These are phyloP conservation scores for Coelopa frigida DNA, from an alignment of 1,140 invertebrate species.

Conservation along the genomic window DNA sequence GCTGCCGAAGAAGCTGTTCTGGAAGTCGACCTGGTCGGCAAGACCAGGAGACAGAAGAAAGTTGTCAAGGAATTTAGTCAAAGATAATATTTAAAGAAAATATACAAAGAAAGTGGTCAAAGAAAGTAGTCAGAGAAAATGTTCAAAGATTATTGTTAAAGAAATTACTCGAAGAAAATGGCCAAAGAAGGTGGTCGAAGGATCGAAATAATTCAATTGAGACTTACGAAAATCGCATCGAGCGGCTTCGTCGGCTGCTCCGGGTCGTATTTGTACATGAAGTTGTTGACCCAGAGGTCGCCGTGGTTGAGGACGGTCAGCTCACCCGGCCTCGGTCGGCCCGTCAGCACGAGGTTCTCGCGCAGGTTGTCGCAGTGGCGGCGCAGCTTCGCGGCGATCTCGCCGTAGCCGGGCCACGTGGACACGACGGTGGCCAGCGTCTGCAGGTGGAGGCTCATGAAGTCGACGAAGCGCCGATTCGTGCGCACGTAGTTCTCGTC, in stretches of 20 bases:
- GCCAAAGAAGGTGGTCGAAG: too few relatives aligned
- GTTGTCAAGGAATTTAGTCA: too few relatives aligned
- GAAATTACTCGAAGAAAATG: too few relatives aligned
- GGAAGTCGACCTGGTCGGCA: conserved; percentile 33
- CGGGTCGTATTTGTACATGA: conserved; percentile 49
- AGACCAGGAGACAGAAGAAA: not conserved
- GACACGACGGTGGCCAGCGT: conserved; percentile 29
- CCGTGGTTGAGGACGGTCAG: conserved; percentile 47
- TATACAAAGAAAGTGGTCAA: too few relatives aligned
- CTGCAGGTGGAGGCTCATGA: conserved; percentile 28
- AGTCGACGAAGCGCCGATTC: conserved; percentile 34
- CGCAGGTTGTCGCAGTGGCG: conserved; percentile 33
- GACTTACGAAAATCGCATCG: conserved; percentile 38
- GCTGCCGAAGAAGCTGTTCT: conserved; percentile 39
- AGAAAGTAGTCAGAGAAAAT: too few relatives aligned
- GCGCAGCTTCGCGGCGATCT: conserved; percentile 28
- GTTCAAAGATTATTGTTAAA: too few relatives aligned
- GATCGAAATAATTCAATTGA: too few relatives aligned
- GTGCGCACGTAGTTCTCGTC: conserved; percentile 38
- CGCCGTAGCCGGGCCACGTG: conserved; percentile 34
- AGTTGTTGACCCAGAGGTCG: conserved; percentile 52
- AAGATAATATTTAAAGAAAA: too few relatives aligned
- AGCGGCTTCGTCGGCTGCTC: conserved; percentile 25
- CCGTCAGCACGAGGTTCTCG: conserved; percentile 33
- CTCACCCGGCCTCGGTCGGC: conserved; percentile 21